Percentiles rank a stretch among this genome's conserved stretches.
phyloP scores from a whole-genome alignment of 2,888 invertebrate species.

The Drosophila demipolita region DNA sequence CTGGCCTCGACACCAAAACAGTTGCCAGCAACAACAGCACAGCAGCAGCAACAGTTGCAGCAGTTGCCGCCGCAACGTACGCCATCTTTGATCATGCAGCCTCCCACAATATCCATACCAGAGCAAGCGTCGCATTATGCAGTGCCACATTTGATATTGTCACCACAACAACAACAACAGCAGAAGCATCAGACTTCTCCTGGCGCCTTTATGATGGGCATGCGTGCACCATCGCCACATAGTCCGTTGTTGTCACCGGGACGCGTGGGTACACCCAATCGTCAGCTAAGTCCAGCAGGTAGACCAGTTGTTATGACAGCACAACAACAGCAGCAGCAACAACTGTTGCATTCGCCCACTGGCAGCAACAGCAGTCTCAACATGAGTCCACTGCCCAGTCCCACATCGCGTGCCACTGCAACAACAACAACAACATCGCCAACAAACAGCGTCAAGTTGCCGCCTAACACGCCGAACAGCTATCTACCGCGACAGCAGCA shows the following conservation, averaged over 20 bases:
- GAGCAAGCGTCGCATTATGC: conserved; percentile 84
- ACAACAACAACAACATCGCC: conserved; percentile 56
- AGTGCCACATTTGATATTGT: conserved; percentile 81
- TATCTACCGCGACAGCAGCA: conserved; percentile 64
- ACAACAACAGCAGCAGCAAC: conserved; percentile 51
- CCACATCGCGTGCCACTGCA: conserved; percentile 65
- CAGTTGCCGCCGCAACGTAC: conserved; percentile 63
- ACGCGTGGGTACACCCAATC: conserved; percentile 70
- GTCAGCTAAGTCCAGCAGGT: conserved; percentile 68
- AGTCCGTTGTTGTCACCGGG: conserved; percentile 81
- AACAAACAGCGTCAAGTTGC: conserved; percentile 69
- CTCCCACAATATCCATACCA: conserved; percentile 89
- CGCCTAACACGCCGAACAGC: conserved; percentile 47
- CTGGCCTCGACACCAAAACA: conserved; percentile 75
- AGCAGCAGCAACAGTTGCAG: conserved; percentile 39
- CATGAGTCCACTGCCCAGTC: conserved; percentile 84
- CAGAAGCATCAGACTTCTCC: conserved; percentile 48
- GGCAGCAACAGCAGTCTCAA: conserved; percentile 51
- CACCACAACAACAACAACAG: conserved; percentile 61
- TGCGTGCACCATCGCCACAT: conserved; percentile 83
- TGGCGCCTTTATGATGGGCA: conserved; percentile 70
- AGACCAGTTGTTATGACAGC: conserved; percentile 27
- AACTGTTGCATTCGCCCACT: conserved; percentile 27
- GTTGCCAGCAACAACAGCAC: conserved; percentile 20
- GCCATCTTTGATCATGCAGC: conserved; percentile 86